These are phyloP conservation scores for Necrosyrtes monachus DNA, from an alignment of 2,797 vertebrate genomes.

Conservation along the genomic window DNA sequence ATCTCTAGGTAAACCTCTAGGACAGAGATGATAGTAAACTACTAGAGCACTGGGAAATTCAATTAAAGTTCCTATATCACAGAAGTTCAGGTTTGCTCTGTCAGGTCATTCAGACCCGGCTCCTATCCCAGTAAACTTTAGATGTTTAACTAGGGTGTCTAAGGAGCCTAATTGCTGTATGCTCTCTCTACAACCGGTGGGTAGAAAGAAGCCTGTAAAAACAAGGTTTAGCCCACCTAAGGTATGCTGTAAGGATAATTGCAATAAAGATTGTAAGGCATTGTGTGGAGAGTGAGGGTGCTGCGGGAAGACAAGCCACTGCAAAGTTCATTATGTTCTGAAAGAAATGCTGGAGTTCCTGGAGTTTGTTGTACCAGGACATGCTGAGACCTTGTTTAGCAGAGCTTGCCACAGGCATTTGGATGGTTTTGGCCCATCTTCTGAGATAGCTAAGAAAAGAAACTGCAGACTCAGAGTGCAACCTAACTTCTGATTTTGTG, in stretches of 20 bases:
- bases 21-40: not conserved
- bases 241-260: not conserved
- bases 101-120: not conserved
- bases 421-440: not conserved
- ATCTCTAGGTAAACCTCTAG: not conserved
- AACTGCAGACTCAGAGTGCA: not conserved
- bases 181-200: not conserved
- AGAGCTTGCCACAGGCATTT: not conserved
- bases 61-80: not conserved
- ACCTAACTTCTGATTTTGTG: not conserved
- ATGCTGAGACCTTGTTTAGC: not conserved
- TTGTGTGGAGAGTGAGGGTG: not conserved
- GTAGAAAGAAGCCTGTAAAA: not conserved
- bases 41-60: not conserved
- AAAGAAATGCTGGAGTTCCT: not conserved
- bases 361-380: not conserved
- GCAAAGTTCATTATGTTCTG: not conserved
- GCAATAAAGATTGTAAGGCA: not conserved
- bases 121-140: not conserved
- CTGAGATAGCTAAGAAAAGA: not conserved
- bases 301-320: not conserved
- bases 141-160: not conserved
- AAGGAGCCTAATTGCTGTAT: not conserved
- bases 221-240: not conserved
- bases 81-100: not conserved